phyloP scores from a whole-genome alignment of 2,113 vertebrate genomes.

The Poecile atricapillus region DNA sequence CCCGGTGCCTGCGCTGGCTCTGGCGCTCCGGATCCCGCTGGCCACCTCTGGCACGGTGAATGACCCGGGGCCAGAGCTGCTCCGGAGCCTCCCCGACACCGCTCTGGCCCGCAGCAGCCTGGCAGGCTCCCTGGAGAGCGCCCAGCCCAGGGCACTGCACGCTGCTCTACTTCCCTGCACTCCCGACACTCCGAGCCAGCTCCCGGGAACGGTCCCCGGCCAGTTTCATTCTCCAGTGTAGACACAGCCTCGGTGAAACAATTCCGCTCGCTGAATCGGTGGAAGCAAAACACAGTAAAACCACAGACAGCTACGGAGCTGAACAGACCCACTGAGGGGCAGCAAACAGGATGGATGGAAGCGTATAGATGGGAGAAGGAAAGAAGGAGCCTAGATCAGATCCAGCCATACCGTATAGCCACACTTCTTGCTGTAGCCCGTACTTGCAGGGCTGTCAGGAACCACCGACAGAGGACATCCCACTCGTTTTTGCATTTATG shows the following conservation, averaged over 20 bases:
- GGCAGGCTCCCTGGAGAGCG: background rate
- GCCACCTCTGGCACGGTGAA: background rate
- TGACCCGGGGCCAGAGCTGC: background rate
- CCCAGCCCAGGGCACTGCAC: background rate
- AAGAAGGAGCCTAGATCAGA: background rate
- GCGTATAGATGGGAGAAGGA: background rate
- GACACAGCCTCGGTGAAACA: background rate
- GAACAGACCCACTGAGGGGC: background rate
- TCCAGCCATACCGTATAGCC: background rate
- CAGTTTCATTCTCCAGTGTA: accelerated
- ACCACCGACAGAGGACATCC: background rate
- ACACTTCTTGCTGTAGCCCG: accelerated
- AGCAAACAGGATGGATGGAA: background rate
- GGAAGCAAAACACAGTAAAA: background rate
- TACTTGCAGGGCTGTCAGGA: background rate
- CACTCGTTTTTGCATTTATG: background rate
- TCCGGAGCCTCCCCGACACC: background rate
- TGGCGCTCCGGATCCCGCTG: background rate
- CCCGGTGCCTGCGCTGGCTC: background rate
- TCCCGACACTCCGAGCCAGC: background rate
- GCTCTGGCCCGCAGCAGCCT: background rate
- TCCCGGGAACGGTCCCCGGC: background rate
- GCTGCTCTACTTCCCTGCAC: background rate
- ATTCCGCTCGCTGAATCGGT: background rate
- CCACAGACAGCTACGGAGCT: background rate